Conservation (phyloP, 2,113 vertebrate species). For the Limnothrissa miodon region DNA sequence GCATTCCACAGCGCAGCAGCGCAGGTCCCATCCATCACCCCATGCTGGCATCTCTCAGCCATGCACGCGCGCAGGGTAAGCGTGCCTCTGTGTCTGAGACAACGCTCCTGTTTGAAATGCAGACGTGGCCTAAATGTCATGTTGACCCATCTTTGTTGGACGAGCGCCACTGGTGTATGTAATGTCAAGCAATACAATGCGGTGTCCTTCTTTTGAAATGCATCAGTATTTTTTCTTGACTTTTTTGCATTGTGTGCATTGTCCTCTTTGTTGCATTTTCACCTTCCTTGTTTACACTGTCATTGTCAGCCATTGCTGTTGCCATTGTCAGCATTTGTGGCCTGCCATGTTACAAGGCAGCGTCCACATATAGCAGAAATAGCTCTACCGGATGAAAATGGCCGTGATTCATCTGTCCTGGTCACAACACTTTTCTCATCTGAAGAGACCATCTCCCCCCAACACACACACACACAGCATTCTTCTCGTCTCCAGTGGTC, state of each 20-base stretch:
- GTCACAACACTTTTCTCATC: neutral
- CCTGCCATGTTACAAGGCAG: neutral
- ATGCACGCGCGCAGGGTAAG: neutral
- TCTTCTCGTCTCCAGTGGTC: neutral
- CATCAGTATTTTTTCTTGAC: neutral
- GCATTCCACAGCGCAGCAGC: neutral
- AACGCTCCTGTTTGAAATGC: neutral
- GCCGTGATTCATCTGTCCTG: neutral
- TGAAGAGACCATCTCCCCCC: slow-evolving; percentile 6
- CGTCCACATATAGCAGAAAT: neutral
- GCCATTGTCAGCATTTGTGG: neutral
- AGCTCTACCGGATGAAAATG: neutral
- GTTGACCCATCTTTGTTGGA: neutral
- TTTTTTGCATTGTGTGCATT: neutral
- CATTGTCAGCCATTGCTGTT: too few species aligned
- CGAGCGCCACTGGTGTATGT: neutral
- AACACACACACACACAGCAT: neutral
- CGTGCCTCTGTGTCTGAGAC: neutral
- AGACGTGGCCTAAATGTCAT: neutral
- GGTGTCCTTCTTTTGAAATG: neutral
- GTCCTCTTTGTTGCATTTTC: neutral
- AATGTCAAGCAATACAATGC: neutral
- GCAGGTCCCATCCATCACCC: neutral
- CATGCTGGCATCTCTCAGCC: neutral
- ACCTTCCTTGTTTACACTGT: neutral